Evolutionary conservation across 2,888 invertebrate species (phyloP).

Genomic region (Agrilus cyanescens): DNA sequence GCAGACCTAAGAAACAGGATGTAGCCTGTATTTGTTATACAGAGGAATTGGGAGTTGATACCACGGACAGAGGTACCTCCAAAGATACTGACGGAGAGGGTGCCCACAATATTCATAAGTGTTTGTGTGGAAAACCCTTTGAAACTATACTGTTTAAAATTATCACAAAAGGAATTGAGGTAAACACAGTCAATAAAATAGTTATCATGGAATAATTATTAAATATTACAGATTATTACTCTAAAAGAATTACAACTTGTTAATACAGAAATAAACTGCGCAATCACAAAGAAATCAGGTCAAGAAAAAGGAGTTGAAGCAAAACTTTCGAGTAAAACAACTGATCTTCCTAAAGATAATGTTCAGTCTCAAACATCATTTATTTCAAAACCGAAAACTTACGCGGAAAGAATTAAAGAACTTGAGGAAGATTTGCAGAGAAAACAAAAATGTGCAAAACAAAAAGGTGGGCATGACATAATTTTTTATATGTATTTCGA

Average conservation of each 20-base stretch:
- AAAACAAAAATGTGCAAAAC: constrained; percentile 39
- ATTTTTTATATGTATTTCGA: too few relatives aligned
- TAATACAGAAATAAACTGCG: too few relatives aligned
- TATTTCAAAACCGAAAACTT: constrained; percentile 36
- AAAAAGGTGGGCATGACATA: constrained; percentile 42
- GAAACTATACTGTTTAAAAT: constrained; percentile 20
- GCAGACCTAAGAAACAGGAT: constrained; percentile 3
- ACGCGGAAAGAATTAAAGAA: constrained; percentile 29
- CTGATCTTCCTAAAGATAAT: background rate
- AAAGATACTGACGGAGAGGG: too few relatives aligned
- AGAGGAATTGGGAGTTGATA: too few relatives aligned
- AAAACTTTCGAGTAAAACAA: too few relatives aligned
- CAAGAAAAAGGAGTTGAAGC: too few relatives aligned
- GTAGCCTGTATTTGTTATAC: constrained; percentile 7
- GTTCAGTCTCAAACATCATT: background rate
- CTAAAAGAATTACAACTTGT: too few relatives aligned
- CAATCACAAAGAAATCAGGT: too few relatives aligned
- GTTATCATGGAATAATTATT: too few relatives aligned
- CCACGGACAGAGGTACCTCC: too few relatives aligned
- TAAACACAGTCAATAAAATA: too few relatives aligned
- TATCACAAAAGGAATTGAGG: constrained; percentile 24
- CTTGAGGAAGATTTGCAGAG: constrained; percentile 39
- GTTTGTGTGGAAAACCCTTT: constrained; percentile 13
- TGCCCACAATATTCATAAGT: too few relatives aligned
- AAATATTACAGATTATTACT: background rate